Evolutionary conservation across 2,888 invertebrate species (phyloP), one percentile per base, ranked within the genome.

Genomic region (Drosophila mimetica): DNA sequence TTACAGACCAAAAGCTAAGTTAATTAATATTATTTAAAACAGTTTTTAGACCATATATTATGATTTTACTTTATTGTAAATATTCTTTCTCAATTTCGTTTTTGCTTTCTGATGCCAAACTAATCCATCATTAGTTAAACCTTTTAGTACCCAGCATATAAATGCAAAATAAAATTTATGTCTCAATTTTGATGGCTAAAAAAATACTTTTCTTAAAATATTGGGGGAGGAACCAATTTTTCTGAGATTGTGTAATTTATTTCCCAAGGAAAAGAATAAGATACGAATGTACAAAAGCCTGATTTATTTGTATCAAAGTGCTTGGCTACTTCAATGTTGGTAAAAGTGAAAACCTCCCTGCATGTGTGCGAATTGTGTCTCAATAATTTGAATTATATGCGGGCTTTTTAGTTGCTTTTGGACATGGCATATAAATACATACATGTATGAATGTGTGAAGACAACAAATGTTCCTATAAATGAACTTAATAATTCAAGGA

Each of bases 181-280:
- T 8, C 28, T 14, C 9, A 42, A 28, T 36, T 59, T 57, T 13
- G 8, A 36, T 14, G 28, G 14, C 30, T 52, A 32, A 55, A 14
- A 42, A 18, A 55, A 46, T 37, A 60, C 18, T 28, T 14, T 14
- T 4, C n/a, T 22, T 4, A 5, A 37, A 59, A 14, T 42, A 42
- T 28, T n/a, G n/a, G n/a, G n/a, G 28, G 44, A 37, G 34, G 42
- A 61, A 61, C 30, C 30, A 16, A 60, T 61, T 59, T 59, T 61
- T 37, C 60, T 18, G 11, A 39, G 30, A 60, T 61, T 61, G 46
- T 8, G 60, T 60, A 39, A 61, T 61, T 61, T 61, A 60, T 61
- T 59, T 60, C 5, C 22, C 5, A 37, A 46, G 60, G 30, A 46
- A 60, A 22, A 13, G 59, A 13, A 46, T 61, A 61, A 46, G 46